Percentiles rank a stretch among this genome's conserved stretches.
phyloP scores from a whole-genome alignment of 1,140 invertebrate genomes.

The Meteorus sp. region DNA sequence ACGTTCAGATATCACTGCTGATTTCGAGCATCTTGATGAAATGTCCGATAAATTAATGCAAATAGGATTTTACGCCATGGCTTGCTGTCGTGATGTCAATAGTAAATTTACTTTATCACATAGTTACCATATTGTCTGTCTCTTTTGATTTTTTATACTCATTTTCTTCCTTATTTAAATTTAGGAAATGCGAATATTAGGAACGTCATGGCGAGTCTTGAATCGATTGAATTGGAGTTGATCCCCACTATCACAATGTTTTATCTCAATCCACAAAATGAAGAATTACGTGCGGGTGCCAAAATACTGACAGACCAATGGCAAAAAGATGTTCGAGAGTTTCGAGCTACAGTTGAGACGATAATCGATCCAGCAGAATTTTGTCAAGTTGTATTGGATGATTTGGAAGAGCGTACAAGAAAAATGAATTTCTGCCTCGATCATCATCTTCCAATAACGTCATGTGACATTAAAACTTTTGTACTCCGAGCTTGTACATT shows the following conservation, averaged over 20 bases:
- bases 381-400: conserved; percentile 60
- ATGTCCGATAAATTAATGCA: conserved; percentile 67
- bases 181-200: conserved; percentile 63
- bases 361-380: conserved; percentile 70
- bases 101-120: conserved; percentile 48
- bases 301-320: conserved; percentile 61
- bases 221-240: conserved; percentile 67
- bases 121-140: background rate
- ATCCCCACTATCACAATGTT: conserved; percentile 62
- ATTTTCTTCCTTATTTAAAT: conserved; percentile 33
- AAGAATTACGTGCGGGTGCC: conserved; percentile 51
- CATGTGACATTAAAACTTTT: conserved; percentile 44
- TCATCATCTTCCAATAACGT: conserved; percentile 44
- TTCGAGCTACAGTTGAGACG: conserved; percentile 62
- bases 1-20: conserved; percentile 44
- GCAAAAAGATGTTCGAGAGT: conserved; percentile 62
- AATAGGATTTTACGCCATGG: conserved; percentile 70
- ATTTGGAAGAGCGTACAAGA: conserved; percentile 45
- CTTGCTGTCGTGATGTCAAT: conserved; percentile 65
- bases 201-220: conserved; percentile 67
- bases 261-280: conserved; percentile 50
- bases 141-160: background rate
- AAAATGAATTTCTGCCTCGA: conserved; percentile 47
- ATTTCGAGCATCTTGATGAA: conserved; percentile 66
- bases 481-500: conserved; percentile 49